These are phyloP conservation scores for Bombus soroeensis DNA, from an alignment of 1,140 invertebrate genomes.

Conservation along the genomic window DNA sequence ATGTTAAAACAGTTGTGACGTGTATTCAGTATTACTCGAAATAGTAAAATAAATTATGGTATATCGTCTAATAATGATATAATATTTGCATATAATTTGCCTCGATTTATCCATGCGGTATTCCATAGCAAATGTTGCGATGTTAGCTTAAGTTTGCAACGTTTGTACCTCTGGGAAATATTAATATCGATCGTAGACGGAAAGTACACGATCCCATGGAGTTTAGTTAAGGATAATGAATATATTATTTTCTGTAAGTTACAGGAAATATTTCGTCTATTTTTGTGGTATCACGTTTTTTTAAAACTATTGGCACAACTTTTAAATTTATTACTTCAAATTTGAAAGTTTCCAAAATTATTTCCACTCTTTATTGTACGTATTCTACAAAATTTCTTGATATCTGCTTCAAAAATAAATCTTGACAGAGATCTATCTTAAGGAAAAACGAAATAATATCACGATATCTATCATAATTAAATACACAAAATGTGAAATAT, in stretches of 20 bases:
- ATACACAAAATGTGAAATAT: neutral
- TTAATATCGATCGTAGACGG: neutral
- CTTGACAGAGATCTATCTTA: neutral
- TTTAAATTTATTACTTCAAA: neutral
- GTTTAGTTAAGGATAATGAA: neutral
- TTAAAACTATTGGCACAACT: neutral
- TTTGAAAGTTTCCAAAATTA: no score
- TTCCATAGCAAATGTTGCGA: neutral
- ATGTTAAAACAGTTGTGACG: neutral
- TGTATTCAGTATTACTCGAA: neutral
- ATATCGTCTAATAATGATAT: neutral
- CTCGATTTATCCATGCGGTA: neutral
- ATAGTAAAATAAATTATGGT: neutral
- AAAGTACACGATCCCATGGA: neutral
- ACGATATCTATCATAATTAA: conserved; percentile 13
- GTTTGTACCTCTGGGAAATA: neutral
- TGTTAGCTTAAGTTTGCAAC: neutral
- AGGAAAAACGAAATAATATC: neutral
- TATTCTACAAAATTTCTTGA: neutral
- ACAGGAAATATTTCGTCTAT: neutral
- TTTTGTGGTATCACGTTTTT: neutral
- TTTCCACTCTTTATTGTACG: no score
- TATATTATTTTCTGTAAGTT: neutral
- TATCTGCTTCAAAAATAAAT: neutral
- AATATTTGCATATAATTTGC: conserved; percentile 1